Conservation (phyloP, 2,113 vertebrate species). For the Dromiciops gliroides region DNA sequence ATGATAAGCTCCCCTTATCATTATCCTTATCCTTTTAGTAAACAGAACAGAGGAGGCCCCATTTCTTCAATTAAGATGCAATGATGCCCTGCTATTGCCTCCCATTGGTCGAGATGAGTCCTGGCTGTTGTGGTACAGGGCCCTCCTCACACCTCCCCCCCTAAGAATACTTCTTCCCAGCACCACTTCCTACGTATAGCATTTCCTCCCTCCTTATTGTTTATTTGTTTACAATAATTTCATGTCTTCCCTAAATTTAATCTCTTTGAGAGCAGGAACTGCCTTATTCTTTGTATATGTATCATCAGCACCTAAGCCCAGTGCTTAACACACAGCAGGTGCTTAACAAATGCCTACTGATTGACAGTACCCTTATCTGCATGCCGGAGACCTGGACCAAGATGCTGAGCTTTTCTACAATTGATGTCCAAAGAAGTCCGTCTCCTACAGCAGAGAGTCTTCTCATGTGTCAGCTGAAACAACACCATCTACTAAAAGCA, state of each 20-base stretch:
- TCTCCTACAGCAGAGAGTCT: not conserved
- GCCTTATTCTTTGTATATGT: not conserved
- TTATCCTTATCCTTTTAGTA: not conserved
- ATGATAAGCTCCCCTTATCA: no score
- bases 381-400: not conserved
- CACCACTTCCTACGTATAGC: not conserved
- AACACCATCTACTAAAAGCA: not conserved
- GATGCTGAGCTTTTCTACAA: not conserved
- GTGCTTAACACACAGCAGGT: not conserved
- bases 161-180: not conserved
- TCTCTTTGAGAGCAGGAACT: not conserved
- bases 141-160: not conserved
- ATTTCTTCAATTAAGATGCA: not conserved
- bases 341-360: not conserved
- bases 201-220: not conserved
- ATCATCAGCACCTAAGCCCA: not conserved
- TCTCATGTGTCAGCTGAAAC: conserved; percentile 2
- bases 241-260: not conserved
- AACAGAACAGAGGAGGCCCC: not conserved
- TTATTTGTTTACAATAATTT: not conserved
- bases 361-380: not conserved
- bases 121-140: not conserved
- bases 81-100: not conserved
- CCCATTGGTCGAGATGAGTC: not conserved
- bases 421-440: not conserved